Evolutionary conservation across 1,140 invertebrate species (phyloP).

Genomic region (Papilio aristodemus): DNA sequence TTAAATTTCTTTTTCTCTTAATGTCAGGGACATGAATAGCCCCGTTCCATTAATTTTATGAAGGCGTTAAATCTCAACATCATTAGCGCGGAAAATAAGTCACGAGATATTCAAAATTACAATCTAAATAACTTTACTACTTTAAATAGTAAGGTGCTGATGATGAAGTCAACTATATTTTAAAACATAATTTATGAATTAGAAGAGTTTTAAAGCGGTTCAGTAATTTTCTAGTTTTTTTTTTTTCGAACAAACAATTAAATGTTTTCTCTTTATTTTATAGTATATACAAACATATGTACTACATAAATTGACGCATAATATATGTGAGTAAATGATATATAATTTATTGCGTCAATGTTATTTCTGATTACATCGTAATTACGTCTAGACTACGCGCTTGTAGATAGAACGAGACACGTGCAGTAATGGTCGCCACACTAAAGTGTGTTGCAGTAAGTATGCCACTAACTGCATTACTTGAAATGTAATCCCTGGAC

Average conservation of each 20-base stretch:
- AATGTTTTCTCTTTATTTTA: no score
- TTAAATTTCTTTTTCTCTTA: neutral
- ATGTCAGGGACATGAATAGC: neutral
- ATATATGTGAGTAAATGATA: neutral
- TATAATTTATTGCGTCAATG: constrained; percentile 5
- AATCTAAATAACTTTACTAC: neutral
- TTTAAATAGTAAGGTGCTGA: no score
- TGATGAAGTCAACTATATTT: no score
- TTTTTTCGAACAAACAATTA: no score
- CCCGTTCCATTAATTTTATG: neutral
- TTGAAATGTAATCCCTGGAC: no score
- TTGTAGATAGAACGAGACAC: neutral
- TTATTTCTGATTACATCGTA: constrained; percentile 17
- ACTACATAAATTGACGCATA: neutral
- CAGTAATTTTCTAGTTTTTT: no score
- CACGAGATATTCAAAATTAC: neutral
- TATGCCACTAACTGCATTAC: no score
- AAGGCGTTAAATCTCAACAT: neutral
- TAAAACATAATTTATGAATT: no score
- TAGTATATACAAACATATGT: no score
- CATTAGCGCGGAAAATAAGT: neutral
- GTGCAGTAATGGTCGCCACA: no score
- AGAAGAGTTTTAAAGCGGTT: no score
- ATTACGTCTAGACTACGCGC: neutral
- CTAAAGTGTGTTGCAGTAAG: no score